These are phyloP conservation scores for Corythornis vintsioides DNA, from an alignment of 2,113 vertebrate species.

Conservation along the genomic window DNA sequence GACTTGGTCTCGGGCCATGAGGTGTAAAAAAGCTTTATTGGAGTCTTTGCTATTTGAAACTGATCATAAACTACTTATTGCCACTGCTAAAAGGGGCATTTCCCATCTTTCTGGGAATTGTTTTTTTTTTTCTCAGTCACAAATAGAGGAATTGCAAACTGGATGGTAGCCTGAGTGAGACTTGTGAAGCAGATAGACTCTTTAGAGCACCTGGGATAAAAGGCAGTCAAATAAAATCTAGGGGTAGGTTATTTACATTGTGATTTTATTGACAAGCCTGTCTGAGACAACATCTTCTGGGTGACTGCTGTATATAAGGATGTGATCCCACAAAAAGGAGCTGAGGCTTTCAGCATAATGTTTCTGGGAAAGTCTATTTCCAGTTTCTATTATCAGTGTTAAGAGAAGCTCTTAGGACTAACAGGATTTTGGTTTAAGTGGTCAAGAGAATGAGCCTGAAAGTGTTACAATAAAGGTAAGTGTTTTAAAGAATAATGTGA, in stretches of 20 bases:
- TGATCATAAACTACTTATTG: constrained; percentile 49
- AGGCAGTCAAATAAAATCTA: neutral
- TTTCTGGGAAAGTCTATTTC: constrained; percentile 16
- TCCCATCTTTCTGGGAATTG: constrained; percentile 4
- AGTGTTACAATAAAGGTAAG: neutral
- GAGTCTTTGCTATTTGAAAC: constrained; percentile 42
- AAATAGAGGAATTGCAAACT: neutral
- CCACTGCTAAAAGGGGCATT: constrained; percentile 7
- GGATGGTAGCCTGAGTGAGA: neutral
- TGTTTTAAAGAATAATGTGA: neutral
- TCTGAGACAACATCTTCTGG: neutral
- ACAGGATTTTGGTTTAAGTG: constrained; percentile 14
- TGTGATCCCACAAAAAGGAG: neutral
- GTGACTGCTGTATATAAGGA: neutral
- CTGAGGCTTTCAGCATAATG: neutral
- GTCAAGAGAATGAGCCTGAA: neutral
- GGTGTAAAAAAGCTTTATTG: constrained; percentile 45
- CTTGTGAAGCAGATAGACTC: neutral
- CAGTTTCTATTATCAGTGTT: neutral
- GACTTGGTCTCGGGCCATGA: constrained; percentile 39
- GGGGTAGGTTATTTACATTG: neutral
- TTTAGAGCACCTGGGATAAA: neutral
- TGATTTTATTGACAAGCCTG: neutral
- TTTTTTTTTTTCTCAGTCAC: neutral
- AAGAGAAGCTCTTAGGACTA: constrained; percentile 2